Base-by-base conservation (phyloP, 2,113 vertebrate genomes). In the Zosterops hypoxanthus region DNA sequence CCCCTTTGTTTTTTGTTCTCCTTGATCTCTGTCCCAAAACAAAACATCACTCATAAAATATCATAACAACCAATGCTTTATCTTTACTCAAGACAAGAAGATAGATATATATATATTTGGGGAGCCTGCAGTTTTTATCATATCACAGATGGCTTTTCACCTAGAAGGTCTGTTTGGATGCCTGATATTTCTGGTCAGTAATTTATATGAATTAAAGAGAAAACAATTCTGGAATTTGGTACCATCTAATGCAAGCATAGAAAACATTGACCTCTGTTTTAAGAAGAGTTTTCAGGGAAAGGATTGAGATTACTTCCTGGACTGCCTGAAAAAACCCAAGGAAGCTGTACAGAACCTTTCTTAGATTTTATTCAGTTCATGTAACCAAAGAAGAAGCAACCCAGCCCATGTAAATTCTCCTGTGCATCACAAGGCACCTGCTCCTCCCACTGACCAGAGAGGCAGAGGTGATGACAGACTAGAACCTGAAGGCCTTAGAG, bases 401-500 rank as follows among this genome's bases (percentile, higher is more conserved):
- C 4, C 55, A 84, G 55, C 25, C 57, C 7, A 5, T 10, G 2
- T 2, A 49, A 88, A 63, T 12, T 34, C 39, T 50, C 21, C 49
- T 6, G 18, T 2, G 2, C 15, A 25, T 23, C 44, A 41, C 1
- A 0, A 2, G 0, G 14, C 19, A 53, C 52, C 42, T 33, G 7
- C 25, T 73, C 71, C 49, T 82, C 33, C 26, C 49, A 5, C 10
- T 6, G 41, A n/a, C 21, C 8, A 3, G 21, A 78, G 29, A 66
- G 36, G 25, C 20, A 81, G 34, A 59, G 29, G 49, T 1, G 3
- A 24, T n/a, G 44, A 33, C 41, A 68, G 41, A 41, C 17, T 26
- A 52, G n/a, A 55, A 28, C 23, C 16, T 8, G 2, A 46, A 46
- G 7, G 29, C 20, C 14, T 46, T 22, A 50, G 29, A 89, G 57